These are phyloP conservation scores for Trichopoda pennipes DNA, from an alignment of 2,888 invertebrate genomes.

Conservation along the genomic window DNA sequence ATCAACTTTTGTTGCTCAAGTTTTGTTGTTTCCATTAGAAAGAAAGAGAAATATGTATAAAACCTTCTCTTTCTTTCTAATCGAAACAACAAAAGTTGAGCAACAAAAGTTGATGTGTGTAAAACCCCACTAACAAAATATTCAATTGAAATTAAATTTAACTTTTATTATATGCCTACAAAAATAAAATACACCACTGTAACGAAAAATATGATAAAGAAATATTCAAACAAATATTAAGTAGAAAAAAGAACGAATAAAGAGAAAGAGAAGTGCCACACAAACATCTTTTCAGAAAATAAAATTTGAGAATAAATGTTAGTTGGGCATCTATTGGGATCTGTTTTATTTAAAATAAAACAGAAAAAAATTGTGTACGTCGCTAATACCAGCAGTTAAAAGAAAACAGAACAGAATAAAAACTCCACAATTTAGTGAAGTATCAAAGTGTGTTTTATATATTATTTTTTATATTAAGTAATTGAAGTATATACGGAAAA, in stretches of 20 bases:
- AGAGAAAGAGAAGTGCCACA: conserved; percentile 34
- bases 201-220: conserved; percentile 41
- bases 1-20: too few species aligned
- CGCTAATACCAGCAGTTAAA: conserved; percentile 28
- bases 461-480: conserved; percentile 36
- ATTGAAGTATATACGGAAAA: conserved; percentile 37
- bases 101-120: too few species aligned
- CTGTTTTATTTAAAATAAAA: conserved; percentile 41
- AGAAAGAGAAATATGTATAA: too few species aligned
- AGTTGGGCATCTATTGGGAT: conserved; percentile 9
- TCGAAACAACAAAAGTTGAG: too few species aligned
- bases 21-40: too few species aligned
- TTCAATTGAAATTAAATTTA: too few species aligned
- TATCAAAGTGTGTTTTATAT: conserved; percentile 31
- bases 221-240: conserved; percentile 8
- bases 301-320: conserved; percentile 8
- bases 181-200: conserved; percentile 58
- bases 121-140: too few species aligned
- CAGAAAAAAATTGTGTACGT: conserved; percentile 47
- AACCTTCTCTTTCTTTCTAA: too few species aligned
- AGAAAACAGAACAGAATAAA: conserved; percentile 22
- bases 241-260: conserved; percentile 14
- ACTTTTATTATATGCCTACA: not conserved
- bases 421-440: conserved; percentile 38
- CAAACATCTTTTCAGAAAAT: conserved; percentile 37